phyloP scores from a whole-genome alignment of 2,888 invertebrate genomes.

The Pammene fasciana region DNA sequence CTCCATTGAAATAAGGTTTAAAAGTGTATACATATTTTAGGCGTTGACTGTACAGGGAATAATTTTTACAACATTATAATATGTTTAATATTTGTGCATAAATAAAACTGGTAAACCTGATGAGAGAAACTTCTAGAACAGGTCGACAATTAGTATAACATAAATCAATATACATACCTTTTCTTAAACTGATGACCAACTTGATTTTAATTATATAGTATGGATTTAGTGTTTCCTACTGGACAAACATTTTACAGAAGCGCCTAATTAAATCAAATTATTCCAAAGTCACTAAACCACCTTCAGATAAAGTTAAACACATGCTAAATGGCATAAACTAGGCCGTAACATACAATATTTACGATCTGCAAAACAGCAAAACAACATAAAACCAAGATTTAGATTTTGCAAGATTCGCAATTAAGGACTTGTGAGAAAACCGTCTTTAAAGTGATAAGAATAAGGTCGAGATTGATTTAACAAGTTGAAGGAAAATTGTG shows the following conservation, averaged over 20 bases:
- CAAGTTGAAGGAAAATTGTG: not conserved
- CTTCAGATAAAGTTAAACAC: not conserved
- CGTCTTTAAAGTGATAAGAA: not conserved
- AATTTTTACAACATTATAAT: too few species aligned
- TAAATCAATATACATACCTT: conserved; percentile 5
- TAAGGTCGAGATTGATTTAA: not conserved
- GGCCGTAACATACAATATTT: not conserved
- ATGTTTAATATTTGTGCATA: too few species aligned
- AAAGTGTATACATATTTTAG: too few species aligned
- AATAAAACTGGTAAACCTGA: too few species aligned
- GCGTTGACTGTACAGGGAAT: too few species aligned
- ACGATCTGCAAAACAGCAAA: not conserved
- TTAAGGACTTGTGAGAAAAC: not conserved
- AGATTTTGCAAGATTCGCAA: too few species aligned
- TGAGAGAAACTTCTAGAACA: not conserved
- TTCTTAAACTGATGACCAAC: not conserved
- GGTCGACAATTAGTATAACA: not conserved
- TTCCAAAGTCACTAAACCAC: not conserved
- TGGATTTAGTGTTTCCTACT: not conserved
- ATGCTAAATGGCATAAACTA: not conserved
- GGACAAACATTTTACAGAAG: conserved; percentile 3
- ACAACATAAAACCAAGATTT: not conserved
- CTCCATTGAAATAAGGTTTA: too few species aligned
- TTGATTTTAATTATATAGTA: not conserved
- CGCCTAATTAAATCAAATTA: not conserved